A percentile compares a stretch with the other conserved stretches of the same genome.
Evolutionary conservation across 2,113 vertebrate species (phyloP).

Genomic region (Gallinago media): DNA sequence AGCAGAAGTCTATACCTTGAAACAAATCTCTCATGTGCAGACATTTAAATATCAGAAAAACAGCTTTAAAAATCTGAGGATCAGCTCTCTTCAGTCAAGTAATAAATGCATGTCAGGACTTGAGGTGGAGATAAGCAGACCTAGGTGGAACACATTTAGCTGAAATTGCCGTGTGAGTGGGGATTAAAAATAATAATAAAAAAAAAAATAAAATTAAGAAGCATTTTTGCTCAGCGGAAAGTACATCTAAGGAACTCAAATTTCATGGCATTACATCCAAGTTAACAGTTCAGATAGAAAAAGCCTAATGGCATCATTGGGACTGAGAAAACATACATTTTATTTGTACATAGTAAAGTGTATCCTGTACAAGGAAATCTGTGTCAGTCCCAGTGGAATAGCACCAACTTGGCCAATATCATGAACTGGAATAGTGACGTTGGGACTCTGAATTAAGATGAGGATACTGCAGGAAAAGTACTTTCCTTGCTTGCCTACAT

Average conservation of each 20-base stretch:
- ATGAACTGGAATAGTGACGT: background rate
- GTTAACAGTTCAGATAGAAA: background rate
- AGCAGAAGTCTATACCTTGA: background rate
- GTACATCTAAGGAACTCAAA: accelerated
- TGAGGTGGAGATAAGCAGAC: background rate
- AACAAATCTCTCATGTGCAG: background rate
- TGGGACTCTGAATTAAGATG: background rate
- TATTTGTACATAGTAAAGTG: background rate
- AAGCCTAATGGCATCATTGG: background rate
- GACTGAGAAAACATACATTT: background rate
- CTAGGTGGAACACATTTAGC: background rate
- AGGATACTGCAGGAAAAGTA: background rate
- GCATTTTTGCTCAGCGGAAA: background rate
- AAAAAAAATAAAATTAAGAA: background rate
- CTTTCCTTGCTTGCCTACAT: background rate
- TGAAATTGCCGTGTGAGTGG: background rate
- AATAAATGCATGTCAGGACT: background rate
- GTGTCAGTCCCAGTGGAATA: background rate
- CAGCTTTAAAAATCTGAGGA: background rate
- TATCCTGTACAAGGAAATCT: background rate
- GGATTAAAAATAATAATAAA: background rate
- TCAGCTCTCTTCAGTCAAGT: background rate
- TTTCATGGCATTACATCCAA: background rate
- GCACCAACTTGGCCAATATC: background rate
- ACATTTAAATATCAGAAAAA: background rate